Base-by-base conservation (phyloP, 2,888 invertebrate genomes). In the Diplolepis rosae region DNA sequence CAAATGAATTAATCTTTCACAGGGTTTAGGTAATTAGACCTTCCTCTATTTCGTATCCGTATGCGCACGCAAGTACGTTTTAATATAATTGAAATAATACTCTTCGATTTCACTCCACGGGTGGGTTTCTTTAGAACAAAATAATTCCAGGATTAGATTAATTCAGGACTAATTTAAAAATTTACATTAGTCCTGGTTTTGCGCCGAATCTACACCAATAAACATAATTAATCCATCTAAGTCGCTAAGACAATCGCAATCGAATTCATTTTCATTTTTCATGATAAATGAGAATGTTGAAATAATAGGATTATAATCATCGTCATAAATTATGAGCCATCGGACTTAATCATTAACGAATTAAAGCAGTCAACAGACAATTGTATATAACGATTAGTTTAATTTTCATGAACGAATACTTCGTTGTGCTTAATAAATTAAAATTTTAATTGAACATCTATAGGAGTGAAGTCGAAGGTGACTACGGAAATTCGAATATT, bases 21-120 rank as follows among this genome's bases (percentile, higher is more conserved):
- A 80, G 79, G 78, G 79, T 79, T 79, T 79, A 80, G 80, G 75
- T 77, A 75, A 73, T 70, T 75, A 79, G 74, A 75, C 76, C 77
- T 78, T 79, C 75, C 75, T 75, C 72, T 73, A 80, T 73, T 77
- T 79, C 72, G 72, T 73, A 75, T 71, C 69, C 69, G 71, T 70
- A 69, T 74, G 72, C 61, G 70, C 73, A 77, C 73, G 71, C 51
- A 70, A 72, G 70, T 74, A 74, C 72, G 27, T 61, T 48, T 65
- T 35, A 30, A 68, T 15, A 61, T 42, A 22, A 39, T 39, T 35
- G 61, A 35, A 61, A 52, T 61, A 6, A 61, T 35, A 35, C 6
- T 13, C n/a, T 61, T 61, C 61, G 35, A 61, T 61, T 61, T 61
- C 61, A 61, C 61, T 61, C 39, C 61, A 13, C 4, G 4, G 11